A percentile compares a stretch with the other conserved stretches of the same genome.
These are phyloP conservation scores for Alloplasta piceator DNA, from an alignment of 2,888 invertebrate genomes.

Conservation along the genomic window DNA sequence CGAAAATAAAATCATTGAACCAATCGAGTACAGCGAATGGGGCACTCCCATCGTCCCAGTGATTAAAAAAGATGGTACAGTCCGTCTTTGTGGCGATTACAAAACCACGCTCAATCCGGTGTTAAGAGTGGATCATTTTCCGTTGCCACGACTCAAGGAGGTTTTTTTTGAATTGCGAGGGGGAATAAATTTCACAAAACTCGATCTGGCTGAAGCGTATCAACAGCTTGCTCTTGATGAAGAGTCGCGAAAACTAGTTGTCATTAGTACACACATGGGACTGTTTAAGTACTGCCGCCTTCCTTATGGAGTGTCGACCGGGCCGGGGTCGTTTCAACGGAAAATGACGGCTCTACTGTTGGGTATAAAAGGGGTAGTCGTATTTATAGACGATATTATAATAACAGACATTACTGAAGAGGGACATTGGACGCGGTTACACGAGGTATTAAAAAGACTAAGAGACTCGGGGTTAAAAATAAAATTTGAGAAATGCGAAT, in stretches of 20 bases:
- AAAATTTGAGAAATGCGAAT: too few species aligned
- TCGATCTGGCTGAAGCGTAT: conserved; percentile 79
- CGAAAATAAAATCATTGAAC: conserved; percentile 65
- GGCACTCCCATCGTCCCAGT: conserved; percentile 54
- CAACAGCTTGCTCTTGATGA: conserved; percentile 76
- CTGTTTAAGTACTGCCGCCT: conserved; percentile 65
- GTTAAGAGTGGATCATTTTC: conserved; percentile 50
- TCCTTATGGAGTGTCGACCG: conserved; percentile 36
- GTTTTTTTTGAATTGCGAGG: conserved; percentile 53
- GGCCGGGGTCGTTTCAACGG: conserved; percentile 22
- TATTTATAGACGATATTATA: conserved; percentile 42
- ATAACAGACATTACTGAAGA: not conserved
- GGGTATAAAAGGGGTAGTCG: conserved; percentile 22
- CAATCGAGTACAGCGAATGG: conserved; percentile 45
- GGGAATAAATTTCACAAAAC: conserved; percentile 75
- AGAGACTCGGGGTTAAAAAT: conserved; percentile 48
- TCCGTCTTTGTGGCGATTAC: conserved; percentile 72
- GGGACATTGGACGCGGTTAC: conserved; percentile 16
- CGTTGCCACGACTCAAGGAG: conserved; percentile 37
- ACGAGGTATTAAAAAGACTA: not conserved
- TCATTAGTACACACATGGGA: conserved; percentile 76
- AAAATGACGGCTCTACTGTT: conserved; percentile 21
- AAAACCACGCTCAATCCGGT: conserved; percentile 63
- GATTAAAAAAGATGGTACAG: conserved; percentile 63
- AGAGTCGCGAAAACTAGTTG: conserved; percentile 67